Percentiles rank a stretch among this genome's conserved stretches.
Evolutionary conservation across 2,797 vertebrate genomes (phyloP).

Genomic region (Pangasius djambal): DNA sequence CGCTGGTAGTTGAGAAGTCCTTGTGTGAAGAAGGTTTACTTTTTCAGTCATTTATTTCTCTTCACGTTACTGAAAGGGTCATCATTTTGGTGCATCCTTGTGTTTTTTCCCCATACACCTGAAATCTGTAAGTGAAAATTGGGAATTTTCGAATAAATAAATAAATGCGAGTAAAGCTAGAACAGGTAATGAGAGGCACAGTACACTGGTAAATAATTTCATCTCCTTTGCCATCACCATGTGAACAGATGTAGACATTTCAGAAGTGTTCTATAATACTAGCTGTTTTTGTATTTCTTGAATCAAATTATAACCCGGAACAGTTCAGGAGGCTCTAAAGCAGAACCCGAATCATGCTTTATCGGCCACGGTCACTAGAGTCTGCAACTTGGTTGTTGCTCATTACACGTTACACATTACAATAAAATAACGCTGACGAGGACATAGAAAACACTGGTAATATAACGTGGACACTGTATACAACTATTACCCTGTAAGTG

Average conservation of each 20-base stretch:
- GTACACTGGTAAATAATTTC: neutral
- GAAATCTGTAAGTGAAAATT: neutral
- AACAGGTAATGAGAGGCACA: neutral
- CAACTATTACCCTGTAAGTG: neutral
- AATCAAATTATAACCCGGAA: neutral
- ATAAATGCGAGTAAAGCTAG: neutral
- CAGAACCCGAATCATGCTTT: neutral
- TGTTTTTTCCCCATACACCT: neutral
- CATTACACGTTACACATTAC: neutral
- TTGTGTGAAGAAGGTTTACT: neutral
- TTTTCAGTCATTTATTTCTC: neutral
- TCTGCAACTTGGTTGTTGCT: neutral
- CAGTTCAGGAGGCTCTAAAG: too few species aligned
- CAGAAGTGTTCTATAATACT: neutral
- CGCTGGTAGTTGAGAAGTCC: neutral
- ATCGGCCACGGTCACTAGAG: neutral
- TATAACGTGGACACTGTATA: neutral
- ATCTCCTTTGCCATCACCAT: neutral
- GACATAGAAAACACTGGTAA: too few species aligned
- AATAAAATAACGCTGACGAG: neutral
- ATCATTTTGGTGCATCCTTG: neutral
- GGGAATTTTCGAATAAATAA: neutral
- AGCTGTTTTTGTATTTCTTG: neutral
- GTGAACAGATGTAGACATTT: neutral
- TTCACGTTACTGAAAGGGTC: neutral